Evolutionary conservation across 2,888 invertebrate genomes (phyloP).

Genomic region (Augiades crinisus): DNA sequence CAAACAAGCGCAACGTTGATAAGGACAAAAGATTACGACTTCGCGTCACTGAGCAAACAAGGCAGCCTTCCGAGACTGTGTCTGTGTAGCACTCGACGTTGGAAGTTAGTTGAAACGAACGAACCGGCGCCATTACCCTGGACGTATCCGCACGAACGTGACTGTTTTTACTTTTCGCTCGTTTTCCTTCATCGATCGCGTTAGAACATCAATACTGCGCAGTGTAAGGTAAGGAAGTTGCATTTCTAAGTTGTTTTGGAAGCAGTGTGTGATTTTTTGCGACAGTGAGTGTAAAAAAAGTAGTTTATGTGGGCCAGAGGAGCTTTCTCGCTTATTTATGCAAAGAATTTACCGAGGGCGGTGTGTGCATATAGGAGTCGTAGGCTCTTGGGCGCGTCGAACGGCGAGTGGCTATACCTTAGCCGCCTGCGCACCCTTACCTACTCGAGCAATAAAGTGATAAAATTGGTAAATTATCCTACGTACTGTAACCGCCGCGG

Average conservation of each 20-base stretch:
- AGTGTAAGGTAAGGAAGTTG: constrained; percentile 75
- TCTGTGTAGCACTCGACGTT: constrained; percentile 57
- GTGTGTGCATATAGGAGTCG: constrained; percentile 67
- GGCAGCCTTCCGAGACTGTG: constrained; percentile 71
- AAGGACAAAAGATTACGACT: constrained; percentile 48
- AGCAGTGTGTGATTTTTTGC: constrained; percentile 57
- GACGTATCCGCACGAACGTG: constrained; percentile 75
- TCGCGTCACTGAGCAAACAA: constrained; percentile 75
- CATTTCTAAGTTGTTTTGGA: constrained; percentile 62
- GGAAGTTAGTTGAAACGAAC: constrained; percentile 51
- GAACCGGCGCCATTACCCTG: constrained; percentile 75
- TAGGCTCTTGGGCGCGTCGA: constrained; percentile 64
- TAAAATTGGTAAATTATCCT: constrained; percentile 57
- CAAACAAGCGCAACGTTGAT: constrained; percentile 34
- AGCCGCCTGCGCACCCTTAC: constrained; percentile 67
- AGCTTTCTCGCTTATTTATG: constrained; percentile 79
- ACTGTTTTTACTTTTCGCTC: constrained; percentile 71
- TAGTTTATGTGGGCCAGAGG: constrained; percentile 45
- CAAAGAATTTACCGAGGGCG: constrained; percentile 78
- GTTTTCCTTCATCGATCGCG: constrained; percentile 73
- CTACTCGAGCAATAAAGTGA: constrained; percentile 48
- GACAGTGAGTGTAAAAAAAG: constrained; percentile 58
- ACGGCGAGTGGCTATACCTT: constrained; percentile 64
- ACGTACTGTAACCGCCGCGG: constrained; percentile 44
- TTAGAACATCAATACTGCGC: constrained; percentile 75